A percentile compares a stretch with the other conserved stretches of the same genome.
phyloP scores from a whole-genome alignment of 1,140 invertebrate species.

The Bombus sylvicola region DNA sequence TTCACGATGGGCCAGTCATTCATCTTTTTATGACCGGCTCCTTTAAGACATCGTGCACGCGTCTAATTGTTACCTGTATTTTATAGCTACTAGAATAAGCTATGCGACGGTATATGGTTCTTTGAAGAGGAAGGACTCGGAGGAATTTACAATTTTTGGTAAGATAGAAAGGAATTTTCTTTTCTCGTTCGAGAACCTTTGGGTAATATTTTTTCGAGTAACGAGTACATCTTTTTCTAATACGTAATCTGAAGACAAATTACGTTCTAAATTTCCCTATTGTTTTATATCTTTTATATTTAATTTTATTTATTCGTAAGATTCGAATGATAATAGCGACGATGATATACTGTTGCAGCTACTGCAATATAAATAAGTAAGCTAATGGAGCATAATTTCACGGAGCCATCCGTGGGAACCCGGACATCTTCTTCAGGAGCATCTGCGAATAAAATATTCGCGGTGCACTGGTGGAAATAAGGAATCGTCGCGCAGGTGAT shows the following conservation, averaged over 20 bases:
- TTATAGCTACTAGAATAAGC: not conserved
- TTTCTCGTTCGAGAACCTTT: too few species aligned
- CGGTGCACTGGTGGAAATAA: constrained; percentile 17
- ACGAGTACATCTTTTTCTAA: too few species aligned
- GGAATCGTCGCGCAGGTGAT: not conserved
- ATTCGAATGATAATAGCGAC: too few species aligned
- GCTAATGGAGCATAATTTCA: not conserved
- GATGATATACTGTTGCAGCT: not conserved
- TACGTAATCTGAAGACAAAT: too few species aligned
- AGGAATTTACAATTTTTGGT: not conserved
- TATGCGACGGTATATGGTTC: too few species aligned
- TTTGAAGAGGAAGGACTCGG: not conserved
- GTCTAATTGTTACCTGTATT: constrained; percentile 16
- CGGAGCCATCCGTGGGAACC: not conserved
- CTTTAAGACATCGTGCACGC: too few species aligned
- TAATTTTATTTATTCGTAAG: not conserved
- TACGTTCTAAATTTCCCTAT: not conserved
- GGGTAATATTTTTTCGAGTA: too few species aligned
- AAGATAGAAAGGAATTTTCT: too few species aligned
- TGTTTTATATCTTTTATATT: not conserved
- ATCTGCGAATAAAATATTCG: constrained; percentile 18
- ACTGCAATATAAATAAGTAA: not conserved
- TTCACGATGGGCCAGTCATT: not conserved
- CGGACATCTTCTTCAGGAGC: not conserved
- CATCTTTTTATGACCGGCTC: not conserved